Percentiles rank a stretch among this genome's conserved stretches.
These are phyloP conservation scores for Cryptosula pallasiana DNA, from an alignment of 2,888 invertebrate species.

Conservation along the genomic window DNA sequence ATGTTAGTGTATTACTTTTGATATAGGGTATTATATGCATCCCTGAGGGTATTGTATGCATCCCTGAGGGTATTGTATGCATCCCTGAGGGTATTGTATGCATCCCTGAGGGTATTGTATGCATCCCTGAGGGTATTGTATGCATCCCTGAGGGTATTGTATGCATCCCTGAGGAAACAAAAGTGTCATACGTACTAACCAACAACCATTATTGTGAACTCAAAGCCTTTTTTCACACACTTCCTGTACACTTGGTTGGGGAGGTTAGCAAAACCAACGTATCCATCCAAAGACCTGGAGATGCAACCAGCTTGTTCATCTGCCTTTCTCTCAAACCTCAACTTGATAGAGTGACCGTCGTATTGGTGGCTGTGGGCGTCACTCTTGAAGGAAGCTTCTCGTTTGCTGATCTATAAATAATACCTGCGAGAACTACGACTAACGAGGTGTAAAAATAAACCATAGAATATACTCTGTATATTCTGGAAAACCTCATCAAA, in stretches of 20 bases:
- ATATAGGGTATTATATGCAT: too few species aligned
- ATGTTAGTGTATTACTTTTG: too few species aligned
- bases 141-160: too few species aligned
- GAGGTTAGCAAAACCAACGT: slow-evolving; percentile 31
- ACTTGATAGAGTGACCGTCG: slow-evolving; percentile 32
- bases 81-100: too few species aligned
- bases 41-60: too few species aligned
- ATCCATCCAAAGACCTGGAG: slow-evolving; percentile 26
- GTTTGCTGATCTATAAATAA: slow-evolving; percentile 30
- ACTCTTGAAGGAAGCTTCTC: slow-evolving; percentile 44
- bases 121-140: too few species aligned
- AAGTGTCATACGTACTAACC: slow-evolving; percentile 28
- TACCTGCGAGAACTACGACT: neutral
- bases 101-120: too few species aligned
- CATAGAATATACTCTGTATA: too few species aligned
- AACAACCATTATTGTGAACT: slow-evolving; percentile 31
- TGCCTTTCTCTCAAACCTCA: slow-evolving; percentile 27
- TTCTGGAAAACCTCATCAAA: too few species aligned
- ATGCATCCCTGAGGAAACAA: too few species aligned
- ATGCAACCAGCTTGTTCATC: neutral
- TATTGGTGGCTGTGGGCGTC: slow-evolving; percentile 38
- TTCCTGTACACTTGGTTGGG: slow-evolving; percentile 32
- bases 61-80: too few species aligned
- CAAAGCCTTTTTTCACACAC: slow-evolving; percentile 30
- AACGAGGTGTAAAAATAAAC: too few species aligned